These are phyloP conservation scores for Luidia sarsii DNA, from an alignment of 53 echinoderm and acorn worm genomes.

Conservation along the genomic window DNA sequence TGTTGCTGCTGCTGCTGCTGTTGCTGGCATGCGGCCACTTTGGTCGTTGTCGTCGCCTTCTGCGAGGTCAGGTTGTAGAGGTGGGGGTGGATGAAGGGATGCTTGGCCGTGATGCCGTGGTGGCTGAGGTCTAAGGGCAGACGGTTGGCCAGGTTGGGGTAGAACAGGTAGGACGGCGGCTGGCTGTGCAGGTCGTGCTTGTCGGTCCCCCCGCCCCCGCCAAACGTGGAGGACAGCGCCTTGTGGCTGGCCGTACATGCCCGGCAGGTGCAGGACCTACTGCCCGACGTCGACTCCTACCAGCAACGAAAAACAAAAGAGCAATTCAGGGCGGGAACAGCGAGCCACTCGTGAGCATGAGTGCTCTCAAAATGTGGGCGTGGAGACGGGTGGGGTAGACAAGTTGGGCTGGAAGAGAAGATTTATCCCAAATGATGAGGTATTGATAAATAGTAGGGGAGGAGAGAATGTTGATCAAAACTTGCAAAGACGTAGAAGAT, in stretches of 20 bases:
- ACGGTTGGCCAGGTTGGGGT: constrained; percentile 89
- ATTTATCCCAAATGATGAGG: too few relatives aligned
- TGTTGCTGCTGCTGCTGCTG: constrained; percentile 36
- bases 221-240: constrained; percentile 54
- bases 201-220: constrained; percentile 54
- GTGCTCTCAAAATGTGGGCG: too few relatives aligned
- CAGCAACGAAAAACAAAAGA: constrained; percentile 4
- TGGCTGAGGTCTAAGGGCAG: constrained; percentile 97
- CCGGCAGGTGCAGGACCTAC: constrained; percentile 85
- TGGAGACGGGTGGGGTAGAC: too few relatives aligned
- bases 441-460: too few relatives aligned
- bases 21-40: constrained; percentile 32
- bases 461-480: too few relatives aligned
- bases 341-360: too few relatives aligned
- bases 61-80: constrained; percentile 92
- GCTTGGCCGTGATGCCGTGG: constrained; percentile 95
- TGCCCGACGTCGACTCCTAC: constrained; percentile 64
- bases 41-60: constrained; percentile 59
- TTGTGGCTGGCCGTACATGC: constrained; percentile 77
- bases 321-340: background rate
- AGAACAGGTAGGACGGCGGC: constrained; percentile 87
- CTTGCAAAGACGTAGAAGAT: too few relatives aligned
- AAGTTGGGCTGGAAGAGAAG: too few relatives aligned
- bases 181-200: constrained; percentile 64
- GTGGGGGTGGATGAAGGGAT: constrained; percentile 97